phyloP scores from a whole-genome alignment of 2,113 vertebrate species.

The Microtus pennsylvanicus region DNA sequence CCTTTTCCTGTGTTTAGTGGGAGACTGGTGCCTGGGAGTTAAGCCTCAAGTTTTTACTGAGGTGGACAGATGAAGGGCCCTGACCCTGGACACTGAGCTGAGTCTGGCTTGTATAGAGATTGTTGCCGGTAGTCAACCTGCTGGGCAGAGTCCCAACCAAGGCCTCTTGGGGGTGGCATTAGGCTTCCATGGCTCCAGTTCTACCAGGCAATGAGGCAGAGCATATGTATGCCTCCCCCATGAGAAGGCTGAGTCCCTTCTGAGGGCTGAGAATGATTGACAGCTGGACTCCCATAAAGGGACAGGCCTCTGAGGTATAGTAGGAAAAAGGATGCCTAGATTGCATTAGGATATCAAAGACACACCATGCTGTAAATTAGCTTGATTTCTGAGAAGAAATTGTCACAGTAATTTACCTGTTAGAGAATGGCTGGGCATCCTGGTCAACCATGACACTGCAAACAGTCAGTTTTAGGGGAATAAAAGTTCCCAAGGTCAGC shows the following conservation, averaged over 20 bases:
- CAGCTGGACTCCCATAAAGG: not conserved
- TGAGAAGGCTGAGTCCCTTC: not conserved
- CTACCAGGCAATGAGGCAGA: not conserved
- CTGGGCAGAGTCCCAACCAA: not conserved
- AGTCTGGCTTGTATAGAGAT: constrained; percentile 24
- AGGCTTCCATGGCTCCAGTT: not conserved
- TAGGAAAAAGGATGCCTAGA: not conserved
- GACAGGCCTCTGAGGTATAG: not conserved
- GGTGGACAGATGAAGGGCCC: not conserved
- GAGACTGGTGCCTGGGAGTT: accelerated
- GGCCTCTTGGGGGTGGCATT: too few relatives aligned
- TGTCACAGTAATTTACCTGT: constrained; percentile 7
- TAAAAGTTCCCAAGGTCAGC: not conserved
- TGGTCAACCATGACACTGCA: not conserved
- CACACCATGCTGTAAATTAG: not conserved
- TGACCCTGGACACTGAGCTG: not conserved
- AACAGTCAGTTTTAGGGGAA: not conserved
- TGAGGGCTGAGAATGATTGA: not conserved
- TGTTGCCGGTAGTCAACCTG: not conserved
- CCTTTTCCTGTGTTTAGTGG: not conserved
- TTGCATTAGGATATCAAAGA: constrained; percentile 33
- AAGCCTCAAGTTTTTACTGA: constrained; percentile 22
- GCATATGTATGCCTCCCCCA: accelerated
- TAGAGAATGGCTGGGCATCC: not conserved
- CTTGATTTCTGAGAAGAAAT: constrained; percentile 27